Evolutionary conservation across 2,888 invertebrate genomes (phyloP), one percentile per base, ranked within the genome.

Genomic region (Noctua pronuba): DNA sequence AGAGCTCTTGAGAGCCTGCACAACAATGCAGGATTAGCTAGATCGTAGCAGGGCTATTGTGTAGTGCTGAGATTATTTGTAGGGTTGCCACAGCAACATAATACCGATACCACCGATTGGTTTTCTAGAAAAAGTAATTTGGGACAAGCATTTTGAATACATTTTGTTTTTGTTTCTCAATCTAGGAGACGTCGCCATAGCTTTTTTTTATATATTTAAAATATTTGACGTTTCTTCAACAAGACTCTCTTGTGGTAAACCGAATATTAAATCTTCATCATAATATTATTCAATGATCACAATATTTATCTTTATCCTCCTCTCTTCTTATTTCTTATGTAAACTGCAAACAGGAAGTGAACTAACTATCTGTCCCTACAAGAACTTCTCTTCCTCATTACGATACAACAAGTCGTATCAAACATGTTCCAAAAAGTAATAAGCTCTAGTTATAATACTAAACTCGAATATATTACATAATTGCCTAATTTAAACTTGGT

Each of bases 21-120:
- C 79, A 85, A 87, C 85, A 88, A 79, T 85, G 81, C 41, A 16
- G 84, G 86, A 83, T 88, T 86, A 88, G 84, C 75, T 83, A 67
- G 83, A 72, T 75, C 69, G 78, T 75, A 41, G 62, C 62, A 10
- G 46, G 65, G 41, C 75, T 68, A 80, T 79, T 84, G 83, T 84
- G 79, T 65, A 75, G 24, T 44, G 13, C 74, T 73, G 67, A 80
- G 82, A 82, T 77, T 84, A 73, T 71, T 73, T 38, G 2, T 55
- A 86, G 87, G 87, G 86, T 11, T 87, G 72, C 0, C 83, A 44
- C 13, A 41, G 3, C 31, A 31, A 10, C 31, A 21, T 21, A 60
- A 31, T 35, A 21, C 4, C 21, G 31, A 7, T 21, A 60, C 31
- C 4, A 31, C 21, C 0, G 21, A 10, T 60, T 31, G 10, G 21